These are phyloP conservation scores for Dilophus febrilis DNA, from an alignment of 2,888 invertebrate species.

Conservation along the genomic window DNA sequence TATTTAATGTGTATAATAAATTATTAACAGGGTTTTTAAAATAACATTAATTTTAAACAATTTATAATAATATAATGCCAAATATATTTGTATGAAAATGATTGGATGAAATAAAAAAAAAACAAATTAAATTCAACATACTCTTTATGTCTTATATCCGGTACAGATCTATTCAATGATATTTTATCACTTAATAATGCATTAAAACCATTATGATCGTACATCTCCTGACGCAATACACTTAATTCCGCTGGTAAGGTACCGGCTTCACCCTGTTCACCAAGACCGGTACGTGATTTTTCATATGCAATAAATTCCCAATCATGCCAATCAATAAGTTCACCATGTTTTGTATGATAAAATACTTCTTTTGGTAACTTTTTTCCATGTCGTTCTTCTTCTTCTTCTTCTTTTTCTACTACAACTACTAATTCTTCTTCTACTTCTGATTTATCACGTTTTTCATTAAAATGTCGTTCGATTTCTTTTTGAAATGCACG, in stretches of 20 bases:
- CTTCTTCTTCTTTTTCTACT: too few species aligned
- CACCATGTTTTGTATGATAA: constrained; percentile 5
- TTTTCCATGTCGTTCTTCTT: too few species aligned
- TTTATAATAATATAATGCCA: too few species aligned
- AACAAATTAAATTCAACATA: constrained; percentile 16
- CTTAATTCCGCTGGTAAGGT: constrained; percentile 40
- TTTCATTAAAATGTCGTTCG: neutral
- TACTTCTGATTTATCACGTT: too few species aligned
- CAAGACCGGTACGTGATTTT: constrained; percentile 40
- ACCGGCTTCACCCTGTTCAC: constrained; percentile 57
- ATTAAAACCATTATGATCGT: constrained; percentile 83
- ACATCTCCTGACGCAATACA: constrained; percentile 47
- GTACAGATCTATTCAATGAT: constrained; percentile 65
- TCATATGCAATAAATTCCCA: constrained; percentile 46
- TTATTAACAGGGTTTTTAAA: too few species aligned
- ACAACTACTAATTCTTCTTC: constrained; percentile 1
- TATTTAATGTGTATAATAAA: too few species aligned
- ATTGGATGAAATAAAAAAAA: too few species aligned
- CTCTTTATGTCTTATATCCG: constrained; percentile 51
- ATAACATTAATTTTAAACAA: too few species aligned
- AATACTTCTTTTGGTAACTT: constrained; percentile 7
- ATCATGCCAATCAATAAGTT: constrained; percentile 68
- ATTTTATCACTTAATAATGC: constrained; percentile 82
- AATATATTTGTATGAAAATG: too few species aligned
- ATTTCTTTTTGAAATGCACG: neutral